phyloP scores from a whole-genome alignment of 2,888 invertebrate genomes.

The Hydriomena furcata region DNA sequence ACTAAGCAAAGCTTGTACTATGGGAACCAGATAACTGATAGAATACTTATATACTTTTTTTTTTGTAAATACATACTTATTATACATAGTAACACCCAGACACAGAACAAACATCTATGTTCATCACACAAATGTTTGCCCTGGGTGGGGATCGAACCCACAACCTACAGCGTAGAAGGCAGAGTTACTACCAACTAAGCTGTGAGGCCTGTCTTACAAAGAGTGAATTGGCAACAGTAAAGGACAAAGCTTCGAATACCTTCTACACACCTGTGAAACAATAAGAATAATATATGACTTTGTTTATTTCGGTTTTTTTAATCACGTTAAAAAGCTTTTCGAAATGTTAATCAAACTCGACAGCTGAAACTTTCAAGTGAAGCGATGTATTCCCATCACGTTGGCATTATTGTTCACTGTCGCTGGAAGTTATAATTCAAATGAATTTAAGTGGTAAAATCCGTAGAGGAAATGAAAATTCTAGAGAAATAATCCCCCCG shows the following conservation, averaged over 20 bases:
- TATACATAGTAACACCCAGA: too few species aligned
- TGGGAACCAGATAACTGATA: too few species aligned
- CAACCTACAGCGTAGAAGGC: too few species aligned
- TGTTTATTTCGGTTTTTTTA: constrained; percentile 3
- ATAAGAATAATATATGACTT: neutral
- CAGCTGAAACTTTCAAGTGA: constrained; percentile 10
- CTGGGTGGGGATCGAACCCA: too few species aligned
- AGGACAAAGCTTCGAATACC: neutral
- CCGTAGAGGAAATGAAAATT: constrained; percentile 41
- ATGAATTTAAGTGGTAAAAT: constrained; percentile 51
- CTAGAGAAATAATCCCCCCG: constrained; percentile 32
- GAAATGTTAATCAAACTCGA: constrained; percentile 20
- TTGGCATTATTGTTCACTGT: constrained; percentile 45
- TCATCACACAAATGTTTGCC: too few species aligned
- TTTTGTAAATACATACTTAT: too few species aligned
- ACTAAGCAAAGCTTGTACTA: too few species aligned
- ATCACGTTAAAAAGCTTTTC: constrained; percentile 15
- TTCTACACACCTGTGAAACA: neutral
- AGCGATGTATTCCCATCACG: constrained; percentile 48
- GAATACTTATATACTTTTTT: too few species aligned
- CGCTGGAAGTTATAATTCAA: constrained; percentile 51
- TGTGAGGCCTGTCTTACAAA: too few species aligned
- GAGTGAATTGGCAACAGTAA: too few species aligned
- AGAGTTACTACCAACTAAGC: too few species aligned
- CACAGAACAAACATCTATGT: too few species aligned